Evolutionary conservation across 37 sponge, comb jelly and placozoan species (phyloP).

Genomic region (Haliclona indistincta): DNA sequence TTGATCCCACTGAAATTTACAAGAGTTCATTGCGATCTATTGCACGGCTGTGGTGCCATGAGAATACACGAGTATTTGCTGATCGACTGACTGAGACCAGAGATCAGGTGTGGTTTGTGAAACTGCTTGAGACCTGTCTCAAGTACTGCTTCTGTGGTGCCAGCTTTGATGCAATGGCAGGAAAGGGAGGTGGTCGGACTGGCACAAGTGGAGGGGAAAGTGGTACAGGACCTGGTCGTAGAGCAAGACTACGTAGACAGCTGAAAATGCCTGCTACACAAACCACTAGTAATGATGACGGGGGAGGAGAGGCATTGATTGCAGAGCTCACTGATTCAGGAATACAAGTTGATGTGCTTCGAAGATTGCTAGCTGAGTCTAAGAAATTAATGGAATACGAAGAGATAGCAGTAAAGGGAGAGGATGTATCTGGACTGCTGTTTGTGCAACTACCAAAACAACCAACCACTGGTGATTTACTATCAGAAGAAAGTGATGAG

Average conservation of each 20-base stretch:
- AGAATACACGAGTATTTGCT: constrained; percentile 62
- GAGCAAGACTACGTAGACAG: neutral
- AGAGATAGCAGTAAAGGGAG: constrained; percentile 64
- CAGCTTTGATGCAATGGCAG: neutral
- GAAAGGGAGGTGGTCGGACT: constrained; percentile 4
- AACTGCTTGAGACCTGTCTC: constrained; percentile 54
- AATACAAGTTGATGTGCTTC: constrained; percentile 27
- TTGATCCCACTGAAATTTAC: too few relatives aligned
- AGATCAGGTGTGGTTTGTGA: constrained; percentile 66
- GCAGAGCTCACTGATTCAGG: constrained; percentile 22
- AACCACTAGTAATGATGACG: neutral
- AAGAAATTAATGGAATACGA: constrained; percentile 41
- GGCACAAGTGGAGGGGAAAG: constrained; percentile 9
- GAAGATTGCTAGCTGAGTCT: constrained; percentile 13
- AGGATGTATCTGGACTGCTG: constrained; percentile 63
- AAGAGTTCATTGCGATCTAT: constrained; percentile 19
- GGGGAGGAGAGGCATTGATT: neutral
- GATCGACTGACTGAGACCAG: constrained; percentile 44
- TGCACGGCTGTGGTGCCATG: constrained; percentile 80
- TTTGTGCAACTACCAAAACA: constrained; percentile 14
- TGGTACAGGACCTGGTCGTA: too few relatives aligned
- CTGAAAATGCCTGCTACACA: neutral
- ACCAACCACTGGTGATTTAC: too few relatives aligned
- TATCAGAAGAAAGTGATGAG: neutral
- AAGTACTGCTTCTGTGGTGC: constrained; percentile 75